A percentile compares a stretch with the other conserved stretches of the same genome.
Conservation (phyloP, 92 coral and sea anemone genomes). For the Hydrozoanthus gracilis region DNA sequence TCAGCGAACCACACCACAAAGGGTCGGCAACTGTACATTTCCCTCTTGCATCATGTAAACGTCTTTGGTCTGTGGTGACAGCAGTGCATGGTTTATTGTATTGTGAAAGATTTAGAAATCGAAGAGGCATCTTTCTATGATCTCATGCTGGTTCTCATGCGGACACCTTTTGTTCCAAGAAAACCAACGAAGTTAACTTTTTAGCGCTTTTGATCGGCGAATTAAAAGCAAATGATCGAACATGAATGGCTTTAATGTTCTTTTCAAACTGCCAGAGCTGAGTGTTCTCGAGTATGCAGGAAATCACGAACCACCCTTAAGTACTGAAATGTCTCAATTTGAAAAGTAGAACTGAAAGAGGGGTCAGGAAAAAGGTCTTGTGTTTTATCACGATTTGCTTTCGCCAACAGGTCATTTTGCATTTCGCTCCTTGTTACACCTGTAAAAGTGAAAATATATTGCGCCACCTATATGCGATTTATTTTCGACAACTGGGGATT, state of each 20-base stretch:
- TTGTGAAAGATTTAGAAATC: slow-evolving; percentile 1
- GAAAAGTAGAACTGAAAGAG: neutral
- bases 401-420: neutral
- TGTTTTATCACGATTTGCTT: neutral
- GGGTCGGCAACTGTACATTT: neutral
- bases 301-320: neutral
- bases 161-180: slow-evolving; percentile 29
- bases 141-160: slow-evolving; percentile 28
- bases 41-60: neutral
- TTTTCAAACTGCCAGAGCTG: neutral
- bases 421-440: neutral
- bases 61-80: neutral
- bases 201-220: neutral
- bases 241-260: neutral
- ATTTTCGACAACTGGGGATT: no score
- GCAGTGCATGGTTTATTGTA: neutral
- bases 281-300: neutral
- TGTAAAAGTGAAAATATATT: slow-evolving; percentile 3
- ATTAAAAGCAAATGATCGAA: neutral
- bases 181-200: slow-evolving; percentile 15
- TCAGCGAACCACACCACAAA: neutral
- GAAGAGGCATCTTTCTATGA: neutral
- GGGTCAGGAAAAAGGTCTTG: neutral
- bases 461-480: neutral
- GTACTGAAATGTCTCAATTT: neutral